These are phyloP conservation scores for Anguilla rostrata DNA, from an alignment of 2,113 vertebrate species.

Conservation along the genomic window DNA sequence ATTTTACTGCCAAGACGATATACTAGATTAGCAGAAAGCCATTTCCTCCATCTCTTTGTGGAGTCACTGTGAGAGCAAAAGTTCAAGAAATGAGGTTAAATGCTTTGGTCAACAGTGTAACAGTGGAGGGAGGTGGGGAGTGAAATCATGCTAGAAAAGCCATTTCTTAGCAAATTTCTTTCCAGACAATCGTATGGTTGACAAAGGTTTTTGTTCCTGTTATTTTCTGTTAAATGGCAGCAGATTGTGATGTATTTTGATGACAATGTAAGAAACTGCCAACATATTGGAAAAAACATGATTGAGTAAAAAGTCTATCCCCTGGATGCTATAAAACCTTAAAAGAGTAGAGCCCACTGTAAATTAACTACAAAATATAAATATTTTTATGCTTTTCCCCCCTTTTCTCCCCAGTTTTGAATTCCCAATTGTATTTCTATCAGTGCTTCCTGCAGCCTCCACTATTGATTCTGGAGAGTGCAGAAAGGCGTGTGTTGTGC, in stretches of 20 bases:
- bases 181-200: background rate
- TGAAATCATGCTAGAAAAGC: background rate
- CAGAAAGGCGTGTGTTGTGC: no score
- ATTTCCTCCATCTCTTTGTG: background rate
- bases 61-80: slow-evolving; percentile 11
- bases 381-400: no score
- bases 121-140: background rate
- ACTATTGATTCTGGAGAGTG: no score
- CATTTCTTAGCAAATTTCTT: background rate
- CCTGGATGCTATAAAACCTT: no score
- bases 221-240: background rate
- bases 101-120: background rate
- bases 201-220: background rate
- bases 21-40: slow-evolving; percentile 12
- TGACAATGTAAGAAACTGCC: background rate
- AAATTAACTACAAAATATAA: no score
- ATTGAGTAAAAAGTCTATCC: no score
- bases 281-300: no score
- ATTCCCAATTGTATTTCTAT: no score
- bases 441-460: no score
- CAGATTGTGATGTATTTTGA: background rate
- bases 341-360: no score
- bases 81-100: slow-evolving; percentile 14
- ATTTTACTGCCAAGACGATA: background rate
- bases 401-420: no score